Conservation (phyloP, 2,888 invertebrate species). For the Tricholauxania praeusta region DNA sequence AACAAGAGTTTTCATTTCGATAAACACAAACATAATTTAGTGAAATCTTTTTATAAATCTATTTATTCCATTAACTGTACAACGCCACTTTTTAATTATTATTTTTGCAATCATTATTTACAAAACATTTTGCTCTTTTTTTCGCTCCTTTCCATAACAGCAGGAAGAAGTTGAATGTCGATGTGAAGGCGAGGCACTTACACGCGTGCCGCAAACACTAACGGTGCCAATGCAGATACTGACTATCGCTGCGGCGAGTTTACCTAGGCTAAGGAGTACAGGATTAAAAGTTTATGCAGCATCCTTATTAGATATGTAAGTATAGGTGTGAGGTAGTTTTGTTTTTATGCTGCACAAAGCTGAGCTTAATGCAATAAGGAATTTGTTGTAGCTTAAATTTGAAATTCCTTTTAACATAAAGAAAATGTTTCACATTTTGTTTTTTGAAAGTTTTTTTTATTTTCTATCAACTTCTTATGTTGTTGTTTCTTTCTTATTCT, state of each 20-base stretch:
- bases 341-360: neutral
- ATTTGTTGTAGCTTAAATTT: too few species aligned
- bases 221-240: slow-evolving; percentile 62
- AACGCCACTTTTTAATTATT: slow-evolving; percentile 37
- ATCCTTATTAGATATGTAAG: slow-evolving; percentile 65
- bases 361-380: too few species aligned
- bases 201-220: slow-evolving; percentile 64
- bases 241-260: slow-evolving; percentile 64
- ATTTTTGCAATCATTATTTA: neutral
- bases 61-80: slow-evolving; percentile 46
- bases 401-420: too few species aligned
- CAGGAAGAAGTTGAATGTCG: slow-evolving; percentile 66
- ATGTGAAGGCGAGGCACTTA: slow-evolving; percentile 64
- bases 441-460: too few species aligned
- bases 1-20: too few species aligned
- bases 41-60: too few species aligned
- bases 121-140: neutral
- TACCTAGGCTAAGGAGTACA: slow-evolving; percentile 61
- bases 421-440: too few species aligned
- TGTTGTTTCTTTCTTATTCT: slow-evolving; percentile 9
- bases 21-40: too few species aligned
- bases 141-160: neutral
- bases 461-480: neutral
- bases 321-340: slow-evolving; percentile 7
- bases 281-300: slow-evolving; percentile 63